phyloP scores from a whole-genome alignment of 2,113 vertebrate genomes.

The Athene noctua region DNA sequence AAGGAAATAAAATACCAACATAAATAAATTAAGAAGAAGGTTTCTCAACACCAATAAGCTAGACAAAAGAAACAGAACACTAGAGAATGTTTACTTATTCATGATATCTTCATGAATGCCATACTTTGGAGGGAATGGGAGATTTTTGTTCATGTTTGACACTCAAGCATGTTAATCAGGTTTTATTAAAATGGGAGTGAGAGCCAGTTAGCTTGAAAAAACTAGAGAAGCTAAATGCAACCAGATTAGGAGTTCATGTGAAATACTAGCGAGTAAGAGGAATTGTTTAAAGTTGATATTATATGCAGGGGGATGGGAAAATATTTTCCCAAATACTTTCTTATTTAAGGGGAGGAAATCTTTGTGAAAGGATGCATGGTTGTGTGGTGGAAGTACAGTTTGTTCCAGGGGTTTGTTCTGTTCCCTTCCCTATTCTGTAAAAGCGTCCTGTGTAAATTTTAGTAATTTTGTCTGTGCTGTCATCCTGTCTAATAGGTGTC shows the following conservation, averaged over 20 bases:
- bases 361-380: not conserved
- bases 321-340: not conserved
- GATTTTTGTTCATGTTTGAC: conserved; percentile 29
- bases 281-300: not conserved
- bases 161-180: not conserved
- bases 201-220: not conserved
- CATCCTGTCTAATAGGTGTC: not conserved
- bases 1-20: conserved; percentile 73
- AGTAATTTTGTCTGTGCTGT: not conserved
- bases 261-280: not conserved
- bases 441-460: not conserved
- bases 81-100: conserved; percentile 74
- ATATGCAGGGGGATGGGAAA: not conserved
- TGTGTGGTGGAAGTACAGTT: not conserved
- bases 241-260: not conserved
- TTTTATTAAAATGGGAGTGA: conserved; percentile 9
- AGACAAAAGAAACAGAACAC: conserved; percentile 77
- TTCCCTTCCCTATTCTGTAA: not conserved
- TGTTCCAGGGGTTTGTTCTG: not conserved
- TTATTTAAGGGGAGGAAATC: not conserved
- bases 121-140: conserved; percentile 26
- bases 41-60: conserved; percentile 64
- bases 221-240: not conserved
- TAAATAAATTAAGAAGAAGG: conserved; percentile 79
- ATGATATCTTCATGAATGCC: conserved; percentile 64